Evolutionary conservation across 1,140 invertebrate species (phyloP).

Genomic region (Papilio machaon): DNA sequence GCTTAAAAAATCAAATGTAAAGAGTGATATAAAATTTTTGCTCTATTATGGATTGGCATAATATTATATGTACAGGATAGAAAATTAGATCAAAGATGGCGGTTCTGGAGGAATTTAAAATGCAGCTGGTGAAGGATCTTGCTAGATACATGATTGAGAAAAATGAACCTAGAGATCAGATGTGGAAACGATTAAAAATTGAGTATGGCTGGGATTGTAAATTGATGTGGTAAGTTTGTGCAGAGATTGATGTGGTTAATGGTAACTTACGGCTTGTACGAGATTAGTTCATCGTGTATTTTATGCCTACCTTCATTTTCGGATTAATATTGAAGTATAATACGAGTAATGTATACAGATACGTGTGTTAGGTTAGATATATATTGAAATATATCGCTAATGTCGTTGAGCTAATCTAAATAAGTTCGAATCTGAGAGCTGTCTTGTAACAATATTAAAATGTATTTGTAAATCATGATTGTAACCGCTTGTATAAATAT

Average conservation of each 20-base stretch:
- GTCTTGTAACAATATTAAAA: neutral
- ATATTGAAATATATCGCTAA: neutral
- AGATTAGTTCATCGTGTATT: neutral
- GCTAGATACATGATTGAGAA: constrained; percentile 48
- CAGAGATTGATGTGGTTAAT: neutral
- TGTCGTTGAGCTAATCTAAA: neutral
- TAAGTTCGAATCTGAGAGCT: neutral
- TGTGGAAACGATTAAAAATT: constrained; percentile 58
- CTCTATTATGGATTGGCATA: neutral
- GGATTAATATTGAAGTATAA: neutral
- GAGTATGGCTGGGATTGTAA: constrained; percentile 60
- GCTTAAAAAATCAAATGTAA: neutral
- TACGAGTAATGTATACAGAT: no score
- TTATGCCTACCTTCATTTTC: neutral
- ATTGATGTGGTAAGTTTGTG: constrained; percentile 59
- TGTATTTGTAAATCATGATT: neutral
- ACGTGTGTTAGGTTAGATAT: no score
- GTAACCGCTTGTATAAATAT: neutral
- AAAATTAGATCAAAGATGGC: constrained; percentile 5
- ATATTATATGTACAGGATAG: neutral
- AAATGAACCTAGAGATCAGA: constrained; percentile 49
- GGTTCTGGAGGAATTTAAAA: constrained; percentile 62
- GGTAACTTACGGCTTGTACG: neutral
- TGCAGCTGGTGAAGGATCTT: constrained; percentile 60
- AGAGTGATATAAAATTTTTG: no score